Evolutionary conservation across 1,140 invertebrate species (phyloP).

Genomic region (Papilio machaon): DNA sequence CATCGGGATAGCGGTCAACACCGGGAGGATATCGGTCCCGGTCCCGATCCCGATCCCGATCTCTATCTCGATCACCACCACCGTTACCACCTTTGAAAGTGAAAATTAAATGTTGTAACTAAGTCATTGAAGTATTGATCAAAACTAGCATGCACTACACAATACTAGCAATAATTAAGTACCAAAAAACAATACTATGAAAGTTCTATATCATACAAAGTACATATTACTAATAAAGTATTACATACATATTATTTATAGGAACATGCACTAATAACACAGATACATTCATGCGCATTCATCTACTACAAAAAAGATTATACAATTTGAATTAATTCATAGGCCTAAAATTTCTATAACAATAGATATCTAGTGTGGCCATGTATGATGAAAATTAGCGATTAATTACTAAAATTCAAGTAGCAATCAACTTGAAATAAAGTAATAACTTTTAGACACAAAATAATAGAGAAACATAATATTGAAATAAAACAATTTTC

Average conservation of each 20-base stretch:
- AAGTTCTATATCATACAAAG: background rate
- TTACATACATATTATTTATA: conserved; percentile 1
- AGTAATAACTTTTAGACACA: background rate
- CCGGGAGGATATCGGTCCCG: conserved; percentile 77
- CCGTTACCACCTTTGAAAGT: conserved; percentile 72
- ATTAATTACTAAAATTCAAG: background rate
- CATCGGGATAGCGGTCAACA: conserved; percentile 81
- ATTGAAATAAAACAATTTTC: background rate
- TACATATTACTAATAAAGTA: too few relatives aligned
- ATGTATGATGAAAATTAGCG: background rate
- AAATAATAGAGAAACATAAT: background rate
- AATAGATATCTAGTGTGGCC: background rate
- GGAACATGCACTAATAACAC: background rate
- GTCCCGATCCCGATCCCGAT: conserved; percentile 72
- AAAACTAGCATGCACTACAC: conserved; percentile 31
- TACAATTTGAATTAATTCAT: background rate
- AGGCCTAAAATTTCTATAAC: background rate
- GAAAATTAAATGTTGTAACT: conserved; percentile 38
- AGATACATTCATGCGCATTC: conserved; percentile 5
- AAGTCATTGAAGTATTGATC: background rate
- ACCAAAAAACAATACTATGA: background rate
- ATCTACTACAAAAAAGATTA: background rate
- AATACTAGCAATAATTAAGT: background rate
- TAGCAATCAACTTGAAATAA: background rate
- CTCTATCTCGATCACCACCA: conserved; percentile 71